Evolutionary conservation across 2,888 invertebrate genomes (phyloP).

Genomic region (Dolichopus griseipennis): DNA sequence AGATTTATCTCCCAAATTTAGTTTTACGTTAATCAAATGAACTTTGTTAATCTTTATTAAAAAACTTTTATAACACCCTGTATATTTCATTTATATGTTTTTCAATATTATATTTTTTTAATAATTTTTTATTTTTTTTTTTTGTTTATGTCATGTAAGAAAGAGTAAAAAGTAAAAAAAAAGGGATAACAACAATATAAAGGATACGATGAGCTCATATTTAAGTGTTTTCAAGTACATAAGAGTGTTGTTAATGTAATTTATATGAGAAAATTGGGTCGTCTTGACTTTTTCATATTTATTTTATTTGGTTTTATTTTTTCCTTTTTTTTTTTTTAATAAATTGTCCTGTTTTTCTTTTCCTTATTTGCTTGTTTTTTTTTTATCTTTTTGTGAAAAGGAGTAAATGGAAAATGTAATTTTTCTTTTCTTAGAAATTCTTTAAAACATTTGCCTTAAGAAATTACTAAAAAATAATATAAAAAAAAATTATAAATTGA

Average conservation of each 20-base stretch:
- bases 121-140: too few species aligned
- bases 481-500: conserved; percentile 18
- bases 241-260: conserved; percentile 22
- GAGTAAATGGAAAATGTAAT: neutral
- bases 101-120: too few species aligned
- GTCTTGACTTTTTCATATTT: conserved; percentile 17
- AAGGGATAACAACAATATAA: neutral
- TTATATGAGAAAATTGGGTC: conserved; percentile 24
- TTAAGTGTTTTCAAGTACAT: conserved; percentile 10
- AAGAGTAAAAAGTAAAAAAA: too few species aligned
- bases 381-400: neutral
- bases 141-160: too few species aligned
- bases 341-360: neutral
- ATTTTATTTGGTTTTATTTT: neutral
- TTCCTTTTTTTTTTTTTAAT: neutral
- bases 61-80: too few species aligned
- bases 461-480: neutral
- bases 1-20: too few species aligned
- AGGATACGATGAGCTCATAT: neutral
- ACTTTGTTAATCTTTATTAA: too few species aligned
- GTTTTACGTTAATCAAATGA: too few species aligned
- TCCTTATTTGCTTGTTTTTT: neutral
- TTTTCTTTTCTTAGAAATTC: neutral
- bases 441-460: neutral
- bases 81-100: too few species aligned